These are phyloP conservation scores for Rhamnusium bicolor DNA, from an alignment of 2,888 invertebrate species.

Conservation along the genomic window DNA sequence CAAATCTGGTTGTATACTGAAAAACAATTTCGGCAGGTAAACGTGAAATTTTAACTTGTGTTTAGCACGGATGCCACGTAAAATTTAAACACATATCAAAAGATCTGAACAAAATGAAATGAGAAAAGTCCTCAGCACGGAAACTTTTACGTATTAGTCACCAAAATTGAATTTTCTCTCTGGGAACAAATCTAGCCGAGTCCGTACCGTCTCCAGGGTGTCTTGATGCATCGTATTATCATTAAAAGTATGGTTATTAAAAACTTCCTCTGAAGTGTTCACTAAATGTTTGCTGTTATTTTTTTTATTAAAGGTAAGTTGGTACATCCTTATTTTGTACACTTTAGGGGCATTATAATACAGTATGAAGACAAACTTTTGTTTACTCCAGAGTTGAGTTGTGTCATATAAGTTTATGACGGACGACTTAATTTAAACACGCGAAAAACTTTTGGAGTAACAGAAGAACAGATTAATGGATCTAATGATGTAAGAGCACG, in stretches of 20 bases:
- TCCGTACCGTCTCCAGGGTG: background rate
- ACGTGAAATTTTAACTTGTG: background rate
- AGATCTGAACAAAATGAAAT: background rate
- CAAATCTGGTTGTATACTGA: no score
- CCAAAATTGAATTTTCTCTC: constrained; percentile 11
- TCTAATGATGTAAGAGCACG: constrained; percentile 36
- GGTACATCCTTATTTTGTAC: constrained; percentile 6
- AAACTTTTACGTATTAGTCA: constrained; percentile 5
- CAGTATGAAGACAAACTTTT: constrained; percentile 39
- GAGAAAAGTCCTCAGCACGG: background rate
- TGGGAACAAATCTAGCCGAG: background rate
- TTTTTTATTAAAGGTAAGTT: constrained; percentile 14
- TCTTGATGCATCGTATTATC: background rate
- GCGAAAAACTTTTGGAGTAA: constrained; percentile 33
- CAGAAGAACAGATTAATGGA: constrained; percentile 35
- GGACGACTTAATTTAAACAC: constrained; percentile 44
- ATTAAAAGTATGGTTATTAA: constrained; percentile 20
- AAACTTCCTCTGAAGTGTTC: background rate
- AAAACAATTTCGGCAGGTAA: no score
- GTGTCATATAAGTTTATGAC: constrained; percentile 39
- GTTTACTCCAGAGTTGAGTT: constrained; percentile 33
- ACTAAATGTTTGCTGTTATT: constrained; percentile 1
- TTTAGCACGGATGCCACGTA: background rate
- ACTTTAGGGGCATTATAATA: constrained; percentile 31
- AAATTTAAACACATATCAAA: background rate